Evolutionary conservation across 1,140 invertebrate species (phyloP), one percentile per base, ranked within the genome.

Genomic region (Mizuhopecten yessoensis): DNA sequence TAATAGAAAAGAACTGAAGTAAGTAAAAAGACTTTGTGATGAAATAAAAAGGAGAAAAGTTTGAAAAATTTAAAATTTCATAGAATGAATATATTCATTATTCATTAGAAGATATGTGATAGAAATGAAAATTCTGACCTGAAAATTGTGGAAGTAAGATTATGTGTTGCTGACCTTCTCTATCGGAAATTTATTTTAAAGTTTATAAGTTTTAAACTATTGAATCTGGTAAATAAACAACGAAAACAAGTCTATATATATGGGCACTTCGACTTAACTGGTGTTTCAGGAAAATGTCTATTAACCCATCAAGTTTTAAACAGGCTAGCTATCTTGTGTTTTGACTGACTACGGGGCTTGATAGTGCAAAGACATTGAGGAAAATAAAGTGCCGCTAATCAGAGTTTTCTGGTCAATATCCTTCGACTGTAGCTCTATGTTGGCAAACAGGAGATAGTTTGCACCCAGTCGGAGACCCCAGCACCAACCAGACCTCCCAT

Each of bases 381-480:
- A 75, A 17, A 75, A 75, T 75, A 75, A 29, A 75, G 57, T 75
- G 57, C 23, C n/a, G 57, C 23, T 75, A 75, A 75, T 75, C 57
- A 75, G 57, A 9, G 57, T 75, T 75, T 75, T 75, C 57, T 75
- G 57, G 57, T 75, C 57, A 75, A 75, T 75, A 75, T 75, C 57
- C 57, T 75, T 23, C 57, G 11, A 11, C 5, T 23, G n/a, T 75
- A 13, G 29, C 57, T 13, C 17, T n/a, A 75, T n/a, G 57, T 75
- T 29, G 57, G 57, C 57, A 75, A 75, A 75, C 57, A 75, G 29
- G 57, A 75, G 57, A 75, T 75, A 75, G 57, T 75, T 29, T n/a
- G 57, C 23, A n/a, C 57, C 23, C 23, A 75, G 57, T 75, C n/a
- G n/a, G 57, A 75, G 57, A 5, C n/a, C 57, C 17, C 57, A 75